Percentiles rank a stretch among this genome's conserved stretches.
Evolutionary conservation across 2,797 vertebrate species (phyloP).

Genomic region (Hydrolagus colliei): DNA sequence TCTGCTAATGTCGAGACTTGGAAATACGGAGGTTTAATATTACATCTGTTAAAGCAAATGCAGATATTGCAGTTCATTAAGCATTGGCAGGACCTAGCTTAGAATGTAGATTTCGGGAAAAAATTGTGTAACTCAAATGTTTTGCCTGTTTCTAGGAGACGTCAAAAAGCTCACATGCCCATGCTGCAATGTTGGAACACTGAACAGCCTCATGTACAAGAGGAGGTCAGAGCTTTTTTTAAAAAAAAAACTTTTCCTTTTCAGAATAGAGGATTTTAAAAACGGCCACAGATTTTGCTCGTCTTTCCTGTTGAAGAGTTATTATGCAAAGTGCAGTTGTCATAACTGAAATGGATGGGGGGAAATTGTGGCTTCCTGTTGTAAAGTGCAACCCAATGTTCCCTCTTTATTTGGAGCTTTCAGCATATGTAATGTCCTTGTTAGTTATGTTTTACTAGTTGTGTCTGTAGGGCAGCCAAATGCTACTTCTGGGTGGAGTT

Average conservation of each 20-base stretch:
- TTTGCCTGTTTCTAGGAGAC: constrained; percentile 58
- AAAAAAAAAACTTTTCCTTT: constrained; percentile 11
- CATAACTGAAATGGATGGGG: neutral
- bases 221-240: constrained; percentile 68
- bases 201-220: constrained; percentile 91
- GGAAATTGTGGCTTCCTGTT: neutral
- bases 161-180: constrained; percentile 83
- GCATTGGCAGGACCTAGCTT: neutral
- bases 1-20: too few relatives aligned
- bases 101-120: neutral
- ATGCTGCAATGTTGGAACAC: constrained; percentile 95
- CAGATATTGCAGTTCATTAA: neutral
- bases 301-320: neutral
- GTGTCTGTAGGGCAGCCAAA: neutral
- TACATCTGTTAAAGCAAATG: neutral
- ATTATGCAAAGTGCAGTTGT: neutral
- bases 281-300: neutral
- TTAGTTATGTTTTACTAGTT: neutral
- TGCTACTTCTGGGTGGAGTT: neutral
- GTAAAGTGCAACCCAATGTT: neutral
- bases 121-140: neutral
- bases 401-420: neutral
- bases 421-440: neutral
- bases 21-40: too few relatives aligned
- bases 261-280: neutral